Percentiles rank a stretch among this genome's conserved stretches.
Conservation (phyloP, 2,888 invertebrate species). For the Aplocera efformata region DNA sequence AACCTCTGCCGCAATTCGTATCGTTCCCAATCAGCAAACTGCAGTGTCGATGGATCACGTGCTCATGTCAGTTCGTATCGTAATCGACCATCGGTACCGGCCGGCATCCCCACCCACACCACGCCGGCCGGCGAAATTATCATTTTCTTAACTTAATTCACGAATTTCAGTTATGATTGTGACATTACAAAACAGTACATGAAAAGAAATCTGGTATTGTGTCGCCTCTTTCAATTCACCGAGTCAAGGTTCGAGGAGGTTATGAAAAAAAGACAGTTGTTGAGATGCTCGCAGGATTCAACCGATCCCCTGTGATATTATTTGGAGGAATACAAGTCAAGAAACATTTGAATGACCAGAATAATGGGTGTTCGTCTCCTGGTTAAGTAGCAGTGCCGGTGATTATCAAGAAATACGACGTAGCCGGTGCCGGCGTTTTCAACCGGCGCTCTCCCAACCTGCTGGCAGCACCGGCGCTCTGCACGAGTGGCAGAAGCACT, state of each 20-base stretch:
- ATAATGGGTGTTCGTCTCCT: constrained; percentile 52
- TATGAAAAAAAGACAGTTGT: too few species aligned
- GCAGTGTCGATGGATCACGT: constrained; percentile 39
- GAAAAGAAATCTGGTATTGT: too few species aligned
- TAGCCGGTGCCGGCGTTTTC: constrained; percentile 12
- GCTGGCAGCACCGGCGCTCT: constrained; percentile 89
- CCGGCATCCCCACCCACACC: constrained; percentile 32
- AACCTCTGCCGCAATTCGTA: neutral
- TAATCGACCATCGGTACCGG: constrained; percentile 33
- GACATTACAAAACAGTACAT: too few species aligned
- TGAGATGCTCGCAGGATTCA: too few species aligned
- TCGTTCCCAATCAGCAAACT: constrained; percentile 3
- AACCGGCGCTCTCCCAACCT: constrained; percentile 77
- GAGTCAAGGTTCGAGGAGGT: too few species aligned
- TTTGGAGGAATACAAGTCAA: constrained; percentile 6
- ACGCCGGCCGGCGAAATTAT: constrained; percentile 37
- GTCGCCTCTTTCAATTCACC: too few species aligned
- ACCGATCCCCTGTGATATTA: too few species aligned
- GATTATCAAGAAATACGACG: constrained; percentile 22
- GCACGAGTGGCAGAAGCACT: constrained; percentile 96
- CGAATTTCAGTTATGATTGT: too few species aligned
- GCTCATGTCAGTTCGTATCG: constrained; percentile 41
- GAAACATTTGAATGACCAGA: constrained; percentile 23
- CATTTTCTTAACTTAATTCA: neutral
- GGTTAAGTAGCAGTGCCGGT: constrained; percentile 49